Conservation (phyloP, 2,888 invertebrate species). For the Andrena minutula region DNA sequence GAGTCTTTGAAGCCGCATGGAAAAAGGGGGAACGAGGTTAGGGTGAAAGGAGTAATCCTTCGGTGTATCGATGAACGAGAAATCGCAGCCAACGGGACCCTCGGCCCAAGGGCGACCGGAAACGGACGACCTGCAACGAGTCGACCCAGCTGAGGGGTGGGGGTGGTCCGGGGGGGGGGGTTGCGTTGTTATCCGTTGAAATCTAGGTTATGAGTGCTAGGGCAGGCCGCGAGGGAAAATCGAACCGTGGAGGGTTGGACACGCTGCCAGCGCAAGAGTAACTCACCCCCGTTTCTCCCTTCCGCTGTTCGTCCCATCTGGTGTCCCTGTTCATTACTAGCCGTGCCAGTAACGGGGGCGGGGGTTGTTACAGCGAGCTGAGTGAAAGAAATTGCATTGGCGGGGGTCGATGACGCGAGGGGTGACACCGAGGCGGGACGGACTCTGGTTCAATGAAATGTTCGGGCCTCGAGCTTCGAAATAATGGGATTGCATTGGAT, state of each 20-base stretch:
- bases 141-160: constrained; percentile 18
- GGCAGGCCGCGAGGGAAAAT: constrained; percentile 81
- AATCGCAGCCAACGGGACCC: background rate
- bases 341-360: background rate
- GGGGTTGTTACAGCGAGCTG: background rate
- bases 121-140: constrained; percentile 41
- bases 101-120: constrained; percentile 37
- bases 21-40: background rate
- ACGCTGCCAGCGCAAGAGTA: constrained; percentile 25
- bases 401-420: constrained; percentile 8
- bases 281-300: background rate
- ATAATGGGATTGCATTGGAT: background rate
- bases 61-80: constrained; percentile 17
- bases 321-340: constrained; percentile 40
- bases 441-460: background rate
- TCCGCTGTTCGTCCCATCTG: background rate
- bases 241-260: constrained; percentile 76
- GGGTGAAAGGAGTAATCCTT: background rate
- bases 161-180: too few species aligned
- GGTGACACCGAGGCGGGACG: background rate
- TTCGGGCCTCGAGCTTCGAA: background rate
- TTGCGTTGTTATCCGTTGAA: constrained; percentile 74
- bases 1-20: constrained; percentile 18
- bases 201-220: constrained; percentile 82
- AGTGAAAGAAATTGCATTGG: constrained; percentile 21